phyloP scores from a whole-genome alignment of 2,113 vertebrate species.

The Ia io region DNA sequence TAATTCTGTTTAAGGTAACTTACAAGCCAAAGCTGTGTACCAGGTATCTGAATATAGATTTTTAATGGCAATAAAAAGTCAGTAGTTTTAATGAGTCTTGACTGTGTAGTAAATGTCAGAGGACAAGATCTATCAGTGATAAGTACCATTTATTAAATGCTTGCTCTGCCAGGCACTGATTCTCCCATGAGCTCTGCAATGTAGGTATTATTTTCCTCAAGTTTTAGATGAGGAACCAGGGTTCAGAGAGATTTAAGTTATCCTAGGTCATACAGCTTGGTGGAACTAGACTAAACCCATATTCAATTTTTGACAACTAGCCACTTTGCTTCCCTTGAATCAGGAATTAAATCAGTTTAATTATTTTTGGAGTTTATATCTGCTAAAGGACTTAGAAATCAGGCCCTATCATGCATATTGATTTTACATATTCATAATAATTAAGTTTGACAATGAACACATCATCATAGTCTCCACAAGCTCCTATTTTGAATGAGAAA shows the following conservation, averaged over 20 bases:
- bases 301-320: neutral
- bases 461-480: neutral
- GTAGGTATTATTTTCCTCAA: neutral
- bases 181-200: neutral
- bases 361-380: neutral
- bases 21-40: neutral
- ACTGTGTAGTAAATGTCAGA: neutral
- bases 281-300: neutral
- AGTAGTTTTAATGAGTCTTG: neutral
- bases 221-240: neutral
- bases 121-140: neutral
- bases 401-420: neutral
- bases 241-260: neutral
- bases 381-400: slow-evolving; percentile 4
- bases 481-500: slow-evolving; percentile 1
- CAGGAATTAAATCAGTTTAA: neutral
- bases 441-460: neutral
- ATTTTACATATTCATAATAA: neutral
- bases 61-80: neutral
- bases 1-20: neutral
- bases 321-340: neutral
- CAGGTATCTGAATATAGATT: neutral
- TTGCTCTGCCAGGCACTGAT: neutral
- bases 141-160: neutral
- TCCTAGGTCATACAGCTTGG: neutral